A percentile compares a stretch with the other conserved stretches of the same genome.
Conservation (phyloP, 2,888 invertebrate species). For the Linyphia triangularis region DNA sequence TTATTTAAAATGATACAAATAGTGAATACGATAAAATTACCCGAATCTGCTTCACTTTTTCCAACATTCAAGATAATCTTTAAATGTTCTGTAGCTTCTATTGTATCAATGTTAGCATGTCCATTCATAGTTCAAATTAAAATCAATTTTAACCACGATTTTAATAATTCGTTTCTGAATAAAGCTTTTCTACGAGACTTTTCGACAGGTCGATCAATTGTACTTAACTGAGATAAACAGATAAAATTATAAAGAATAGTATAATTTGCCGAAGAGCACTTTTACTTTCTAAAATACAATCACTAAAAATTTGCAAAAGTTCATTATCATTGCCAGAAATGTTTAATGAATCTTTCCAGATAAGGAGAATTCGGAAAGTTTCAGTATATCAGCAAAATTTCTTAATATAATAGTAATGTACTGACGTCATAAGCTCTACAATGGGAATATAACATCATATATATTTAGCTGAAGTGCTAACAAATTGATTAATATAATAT, state of each 20-base stretch:
- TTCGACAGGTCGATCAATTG: background rate
- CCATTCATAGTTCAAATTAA: conserved; percentile 73
- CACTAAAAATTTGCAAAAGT: no score
- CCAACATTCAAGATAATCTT: conserved; percentile 76
- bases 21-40: conserved; percentile 22
- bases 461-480: no score
- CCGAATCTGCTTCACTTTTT: conserved; percentile 58
- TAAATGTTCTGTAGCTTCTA: conserved; percentile 74
- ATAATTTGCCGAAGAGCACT: no score
- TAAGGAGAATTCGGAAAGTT: no score
- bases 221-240: background rate
- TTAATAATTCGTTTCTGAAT: background rate
- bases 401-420: no score
- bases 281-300: no score
- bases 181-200: background rate
- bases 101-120: conserved; percentile 69
- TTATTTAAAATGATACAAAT: background rate
- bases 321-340: no score
- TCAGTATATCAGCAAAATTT: no score
- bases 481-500: no score
- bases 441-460: no score
- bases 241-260: background rate
- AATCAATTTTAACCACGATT: conserved; percentile 1
- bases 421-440: no score
- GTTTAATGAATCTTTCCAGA: no score